Conservation (phyloP, 2,113 vertebrate genomes). For the Setophaga kirtlandii region DNA sequence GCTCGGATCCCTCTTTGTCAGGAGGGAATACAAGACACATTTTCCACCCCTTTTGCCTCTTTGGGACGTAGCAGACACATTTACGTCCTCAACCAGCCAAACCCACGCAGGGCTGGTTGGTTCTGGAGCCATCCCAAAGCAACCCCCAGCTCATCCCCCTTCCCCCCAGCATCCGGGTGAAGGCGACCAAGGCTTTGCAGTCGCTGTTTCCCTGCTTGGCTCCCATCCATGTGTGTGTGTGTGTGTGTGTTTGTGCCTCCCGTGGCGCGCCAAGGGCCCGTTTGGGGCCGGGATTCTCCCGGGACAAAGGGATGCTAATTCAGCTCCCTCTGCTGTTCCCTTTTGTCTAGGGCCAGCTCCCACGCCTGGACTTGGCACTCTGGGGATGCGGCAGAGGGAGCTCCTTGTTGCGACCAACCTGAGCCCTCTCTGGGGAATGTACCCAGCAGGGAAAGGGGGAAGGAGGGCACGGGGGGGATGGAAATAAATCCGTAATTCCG, state of each 20-base stretch:
- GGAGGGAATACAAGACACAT: not conserved
- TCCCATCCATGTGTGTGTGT: not conserved
- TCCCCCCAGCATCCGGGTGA: not conserved
- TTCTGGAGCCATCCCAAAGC: not conserved
- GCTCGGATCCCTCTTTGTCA: not conserved
- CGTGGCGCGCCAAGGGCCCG: not conserved
- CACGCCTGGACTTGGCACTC: constrained; percentile 68
- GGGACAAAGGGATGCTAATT: constrained; percentile 74
- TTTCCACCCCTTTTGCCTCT: not conserved
- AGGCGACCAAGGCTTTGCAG: not conserved
- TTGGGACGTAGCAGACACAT: accelerated
- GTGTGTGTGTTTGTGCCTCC: constrained; percentile 29
- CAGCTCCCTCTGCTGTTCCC: constrained; percentile 70
- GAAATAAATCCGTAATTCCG: not conserved
- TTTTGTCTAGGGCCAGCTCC: constrained; percentile 69
- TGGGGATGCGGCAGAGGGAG: constrained; percentile 58
- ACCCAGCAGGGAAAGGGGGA: constrained; percentile 28
- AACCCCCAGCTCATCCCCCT: not conserved
- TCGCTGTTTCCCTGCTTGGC: not conserved
- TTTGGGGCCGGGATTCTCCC: constrained; percentile 46
- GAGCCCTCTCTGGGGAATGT: not conserved
- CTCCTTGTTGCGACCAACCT: constrained; percentile 51
- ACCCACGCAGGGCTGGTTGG: not conserved
- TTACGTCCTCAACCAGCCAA: not conserved
- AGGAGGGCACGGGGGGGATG: not conserved